Evolutionary conservation across 2,888 invertebrate species (phyloP).

Genomic region (Laspeyria flexula): DNA sequence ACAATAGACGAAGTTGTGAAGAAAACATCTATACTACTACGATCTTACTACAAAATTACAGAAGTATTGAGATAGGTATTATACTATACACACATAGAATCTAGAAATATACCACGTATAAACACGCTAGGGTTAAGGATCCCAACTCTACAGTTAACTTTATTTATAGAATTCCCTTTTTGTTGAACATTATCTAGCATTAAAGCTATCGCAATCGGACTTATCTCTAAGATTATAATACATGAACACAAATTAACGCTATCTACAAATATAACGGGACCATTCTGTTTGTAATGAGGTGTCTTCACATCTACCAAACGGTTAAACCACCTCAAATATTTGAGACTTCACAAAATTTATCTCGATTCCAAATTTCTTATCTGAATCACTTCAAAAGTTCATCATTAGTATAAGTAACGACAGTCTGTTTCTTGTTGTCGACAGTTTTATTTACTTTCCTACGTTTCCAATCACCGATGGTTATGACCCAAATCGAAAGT

Average conservation of each 20-base stretch:
- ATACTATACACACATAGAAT: background rate
- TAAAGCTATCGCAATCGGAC: slow-evolving; percentile 7
- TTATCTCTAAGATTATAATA: slow-evolving; percentile 24
- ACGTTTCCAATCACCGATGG: slow-evolving; percentile 27
- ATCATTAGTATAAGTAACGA: slow-evolving; percentile 15
- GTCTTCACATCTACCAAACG: slow-evolving; percentile 30
- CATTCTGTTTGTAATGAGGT: slow-evolving; percentile 34
- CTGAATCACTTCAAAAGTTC: slow-evolving; percentile 28
- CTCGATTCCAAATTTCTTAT: slow-evolving; percentile 28
- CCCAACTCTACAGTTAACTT: slow-evolving; percentile 5
- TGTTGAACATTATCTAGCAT: slow-evolving; percentile 11
- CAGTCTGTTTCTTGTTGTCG: slow-evolving; percentile 10
- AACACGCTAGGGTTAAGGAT: slow-evolving; percentile 6
- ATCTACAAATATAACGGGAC: slow-evolving; percentile 24
- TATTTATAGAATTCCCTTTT: slow-evolving; percentile 16
- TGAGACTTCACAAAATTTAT: slow-evolving; percentile 25
- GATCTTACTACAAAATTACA: background rate
- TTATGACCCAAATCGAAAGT: slow-evolving; percentile 39
- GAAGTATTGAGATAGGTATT: background rate
- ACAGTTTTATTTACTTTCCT: slow-evolving; percentile 31
- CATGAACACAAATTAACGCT: slow-evolving; percentile 18
- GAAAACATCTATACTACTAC: no score
- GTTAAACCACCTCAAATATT: slow-evolving; percentile 25
- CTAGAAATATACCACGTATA: background rate
- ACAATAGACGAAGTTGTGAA: background rate